A percentile compares a stretch with the other conserved stretches of the same genome.
Evolutionary conservation across 1,140 invertebrate genomes (phyloP).

Genomic region (Gonatopus flavifemur): DNA sequence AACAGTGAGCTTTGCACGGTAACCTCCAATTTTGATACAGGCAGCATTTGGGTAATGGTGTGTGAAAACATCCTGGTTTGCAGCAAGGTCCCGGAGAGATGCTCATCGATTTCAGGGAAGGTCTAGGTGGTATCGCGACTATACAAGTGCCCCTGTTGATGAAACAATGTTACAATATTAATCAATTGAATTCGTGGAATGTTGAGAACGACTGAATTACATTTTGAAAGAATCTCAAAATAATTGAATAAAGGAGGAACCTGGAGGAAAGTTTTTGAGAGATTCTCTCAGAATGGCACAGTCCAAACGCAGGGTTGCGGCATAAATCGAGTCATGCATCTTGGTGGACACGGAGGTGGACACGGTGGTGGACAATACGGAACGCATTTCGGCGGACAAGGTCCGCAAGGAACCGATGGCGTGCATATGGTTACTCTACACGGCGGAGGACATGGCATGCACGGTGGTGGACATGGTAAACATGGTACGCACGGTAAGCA

Average conservation of each 20-base stretch:
- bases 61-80: constrained; percentile 24
- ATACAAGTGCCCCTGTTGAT: constrained; percentile 23
- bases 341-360: constrained; percentile 13
- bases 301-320: constrained; percentile 15
- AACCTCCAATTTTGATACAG: constrained; percentile 25
- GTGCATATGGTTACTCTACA: constrained; percentile 32
- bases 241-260: background rate
- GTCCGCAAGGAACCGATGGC: constrained; percentile 31
- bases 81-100: constrained; percentile 19
- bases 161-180: background rate
- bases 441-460: constrained; percentile 19
- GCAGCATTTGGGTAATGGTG: constrained; percentile 19
- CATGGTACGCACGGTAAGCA: constrained; percentile 26
- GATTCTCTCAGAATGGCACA: constrained; percentile 1
- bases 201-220: too few relatives aligned
- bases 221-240: too few relatives aligned
- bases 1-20: constrained; percentile 33
- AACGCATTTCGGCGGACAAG: constrained; percentile 27
- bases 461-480: constrained; percentile 13
- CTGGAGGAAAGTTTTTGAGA: background rate
- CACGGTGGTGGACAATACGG: constrained; percentile 22
- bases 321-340: constrained; percentile 14
- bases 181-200: background rate
- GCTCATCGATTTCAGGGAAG: constrained; percentile 7
- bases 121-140: constrained; percentile 17